Evolutionary conservation across 2,797 vertebrate genomes (phyloP).

Genomic region (Chloroceryle inda): DNA sequence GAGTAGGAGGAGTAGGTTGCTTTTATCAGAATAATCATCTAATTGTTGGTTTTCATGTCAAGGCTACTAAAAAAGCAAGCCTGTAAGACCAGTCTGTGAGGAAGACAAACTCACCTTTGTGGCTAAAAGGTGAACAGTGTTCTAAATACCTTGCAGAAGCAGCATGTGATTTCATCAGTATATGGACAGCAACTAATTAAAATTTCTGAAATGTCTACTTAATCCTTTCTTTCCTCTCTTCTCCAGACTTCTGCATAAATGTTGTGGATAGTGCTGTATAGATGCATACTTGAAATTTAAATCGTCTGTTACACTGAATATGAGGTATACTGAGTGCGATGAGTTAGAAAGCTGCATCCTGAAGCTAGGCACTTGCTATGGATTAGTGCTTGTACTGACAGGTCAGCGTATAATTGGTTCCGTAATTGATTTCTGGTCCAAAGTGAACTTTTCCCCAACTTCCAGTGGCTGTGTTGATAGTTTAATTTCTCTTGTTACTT

Average conservation of each 20-base stretch:
- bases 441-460: neutral
- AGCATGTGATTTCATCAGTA: accelerated
- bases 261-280: neutral
- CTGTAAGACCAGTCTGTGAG: neutral
- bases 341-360: neutral
- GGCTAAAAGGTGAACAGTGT: neutral
- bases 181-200: neutral
- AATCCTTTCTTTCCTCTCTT: neutral
- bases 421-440: neutral
- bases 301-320: neutral
- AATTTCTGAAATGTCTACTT: neutral
- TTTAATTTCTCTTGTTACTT: neutral
- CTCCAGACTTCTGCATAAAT: neutral
- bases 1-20: neutral
- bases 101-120: neutral
- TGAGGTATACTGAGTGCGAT: neutral
- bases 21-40: neutral
- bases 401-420: neutral
- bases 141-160: neutral
- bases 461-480: neutral
- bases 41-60: neutral
- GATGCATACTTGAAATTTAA: neutral
- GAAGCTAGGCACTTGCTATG: neutral
- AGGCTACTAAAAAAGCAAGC: neutral
- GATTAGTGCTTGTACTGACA: neutral